phyloP scores from a whole-genome alignment of 1,140 invertebrate species.

The Cheumatopsyche charites region DNA sequence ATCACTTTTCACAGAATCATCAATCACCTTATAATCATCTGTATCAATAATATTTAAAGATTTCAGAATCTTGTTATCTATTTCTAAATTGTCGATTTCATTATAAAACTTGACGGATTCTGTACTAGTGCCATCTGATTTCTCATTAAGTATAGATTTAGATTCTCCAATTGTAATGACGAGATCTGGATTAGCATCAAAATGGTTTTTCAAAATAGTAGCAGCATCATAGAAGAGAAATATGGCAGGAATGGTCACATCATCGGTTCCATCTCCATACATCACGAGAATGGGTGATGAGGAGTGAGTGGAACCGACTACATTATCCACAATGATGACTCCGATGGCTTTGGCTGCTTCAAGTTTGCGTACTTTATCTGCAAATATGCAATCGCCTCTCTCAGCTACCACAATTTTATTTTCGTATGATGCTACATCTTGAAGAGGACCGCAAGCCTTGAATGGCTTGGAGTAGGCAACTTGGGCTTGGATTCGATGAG shows the following conservation, averaged over 20 bases:
- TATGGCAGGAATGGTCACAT: constrained; percentile 88
- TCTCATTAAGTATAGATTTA: constrained; percentile 27
- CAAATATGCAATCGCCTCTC: constrained; percentile 93
- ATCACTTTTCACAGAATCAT: background rate
- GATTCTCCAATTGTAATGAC: constrained; percentile 35
- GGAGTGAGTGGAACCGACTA: constrained; percentile 71
- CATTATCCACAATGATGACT: constrained; percentile 90
- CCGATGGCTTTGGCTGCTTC: constrained; percentile 83
- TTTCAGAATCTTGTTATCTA: background rate
- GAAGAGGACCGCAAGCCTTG: constrained; percentile 69
- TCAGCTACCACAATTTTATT: constrained; percentile 85
- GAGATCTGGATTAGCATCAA: constrained; percentile 38
- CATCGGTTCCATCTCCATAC: constrained; percentile 90
- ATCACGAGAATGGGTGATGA: constrained; percentile 90
- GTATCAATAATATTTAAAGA: background rate
- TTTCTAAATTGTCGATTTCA: background rate
- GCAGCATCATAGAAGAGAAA: constrained; percentile 74
- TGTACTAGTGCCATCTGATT: background rate
- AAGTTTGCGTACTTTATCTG: constrained; percentile 89
- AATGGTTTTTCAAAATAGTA: constrained; percentile 9
- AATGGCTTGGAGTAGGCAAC: constrained; percentile 65
- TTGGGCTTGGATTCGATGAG: constrained; percentile 65
- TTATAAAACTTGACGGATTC: background rate
- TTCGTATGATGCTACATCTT: constrained; percentile 66
- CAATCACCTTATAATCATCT: background rate